Base-by-base conservation (phyloP, 2,113 vertebrate species). In the Apodemus sylvaticus region DNA sequence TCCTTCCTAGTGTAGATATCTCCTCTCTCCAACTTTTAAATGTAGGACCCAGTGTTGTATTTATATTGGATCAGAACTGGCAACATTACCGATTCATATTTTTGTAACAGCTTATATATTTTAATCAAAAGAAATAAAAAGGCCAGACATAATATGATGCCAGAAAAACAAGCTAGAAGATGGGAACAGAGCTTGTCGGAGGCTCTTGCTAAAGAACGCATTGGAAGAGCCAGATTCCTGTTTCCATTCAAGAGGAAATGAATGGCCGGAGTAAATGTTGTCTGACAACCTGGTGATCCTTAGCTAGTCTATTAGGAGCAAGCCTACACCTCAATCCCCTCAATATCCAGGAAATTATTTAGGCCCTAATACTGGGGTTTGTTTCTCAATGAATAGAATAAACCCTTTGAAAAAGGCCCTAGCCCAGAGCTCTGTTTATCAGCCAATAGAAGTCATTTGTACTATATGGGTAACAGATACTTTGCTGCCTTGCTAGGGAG, bases 51-150 rank as follows among this genome's bases (percentile, higher is more conserved):
- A 90, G 19, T 51, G 13, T 45, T 64, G 71, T 55, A 31, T 66
- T 92, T 66, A 74, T 45, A n/a, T 17, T 79, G 4, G 11, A 83
- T 55, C 2, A 11, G 48, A 51, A 71, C 68, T 91, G 86, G 68
- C 36, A 93, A 60, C 42, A 26, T 76, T 51, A 70, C 9, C 87
- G 79, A 34, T 70, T 92, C 34, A 53, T 77, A n/a, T 87, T 93
- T 86, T 86, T 42, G 7, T 31, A 7, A 86, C 10, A 94, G 73
- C 3, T 55, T 88, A 24, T 45, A 81, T 16, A 70, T 92, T 86
- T 93, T 93, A 90, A 94, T 81, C 51, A 88, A 87, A 90, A 78
- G 51, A 95, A 91, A 93, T 29, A 29, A 78, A 95, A 96, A 85
- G 1, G n/a, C 22, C 17, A 92, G 26, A 87, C 42, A 34, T 4